Base-by-base conservation (phyloP, 2,888 invertebrate genomes). In the Euplexia lucipara region DNA sequence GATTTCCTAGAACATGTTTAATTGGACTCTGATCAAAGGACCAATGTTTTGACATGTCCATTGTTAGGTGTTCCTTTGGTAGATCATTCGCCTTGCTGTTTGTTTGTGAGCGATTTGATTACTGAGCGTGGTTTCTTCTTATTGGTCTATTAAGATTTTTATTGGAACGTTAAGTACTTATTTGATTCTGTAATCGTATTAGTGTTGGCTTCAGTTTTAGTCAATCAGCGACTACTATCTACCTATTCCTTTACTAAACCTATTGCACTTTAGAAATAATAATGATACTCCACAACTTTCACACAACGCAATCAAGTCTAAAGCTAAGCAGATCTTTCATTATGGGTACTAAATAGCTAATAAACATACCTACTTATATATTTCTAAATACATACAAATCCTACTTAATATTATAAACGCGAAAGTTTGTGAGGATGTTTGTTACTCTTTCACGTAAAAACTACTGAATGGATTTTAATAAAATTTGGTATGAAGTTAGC, bases 1-100 rank as follows among this genome's bases (percentile, higher is more conserved):
- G 84, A 88, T 89, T 94, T 93, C 94, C 80, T 72, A 83, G 93
- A 90, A 94, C 79, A 67, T 70, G 81, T 84, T 89, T 87, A 88
- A 94, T 93, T 89, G 87, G 79, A 75, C 71, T 68, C 78, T 88
- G 93, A 94, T 95, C 94, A 95, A 95, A 95, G 94, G 88, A 80
- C 57, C 74, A 77, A 79, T 94, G 92, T 94, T 94, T 92, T 91
- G 90, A 91, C 90, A 81, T 71, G 80, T 75, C 72, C 76, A 83
- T 86, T 83, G 84, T 84, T 82, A 20, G 48, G 70, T 41, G 59
- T 70, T 66, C 61, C 44, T 60, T 49, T 41, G 32, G 35, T 54
- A 47, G 47, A 81, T 64, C 69, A 64, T 66, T 51, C 35, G 59
- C 39, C 41, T 52, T 54, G 26, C 6, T 56, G 20, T 67, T 70